phyloP scores from a whole-genome alignment of 2,797 vertebrate genomes.

The Coregonus sp. region DNA sequence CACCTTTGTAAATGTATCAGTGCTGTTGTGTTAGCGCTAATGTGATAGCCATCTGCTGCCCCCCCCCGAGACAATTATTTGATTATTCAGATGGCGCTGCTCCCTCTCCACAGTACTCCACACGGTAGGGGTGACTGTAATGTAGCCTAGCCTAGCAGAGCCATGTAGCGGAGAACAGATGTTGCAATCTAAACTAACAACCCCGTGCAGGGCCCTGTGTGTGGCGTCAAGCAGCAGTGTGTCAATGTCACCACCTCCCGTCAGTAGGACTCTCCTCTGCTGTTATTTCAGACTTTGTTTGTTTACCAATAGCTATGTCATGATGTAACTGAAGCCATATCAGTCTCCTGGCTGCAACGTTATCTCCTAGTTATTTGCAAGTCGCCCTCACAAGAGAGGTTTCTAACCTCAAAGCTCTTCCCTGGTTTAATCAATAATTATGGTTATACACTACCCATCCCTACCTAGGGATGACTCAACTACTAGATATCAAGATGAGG shows the following conservation, averaged over 20 bases:
- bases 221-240: slow-evolving; percentile 32
- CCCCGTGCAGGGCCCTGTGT: slow-evolving; percentile 40
- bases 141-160: slow-evolving; percentile 13
- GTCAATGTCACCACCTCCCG: neutral
- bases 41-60: slow-evolving; percentile 64
- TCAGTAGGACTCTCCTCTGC: neutral
- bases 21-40: slow-evolving; percentile 61
- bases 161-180: slow-evolving; percentile 65
- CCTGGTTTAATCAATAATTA: neutral
- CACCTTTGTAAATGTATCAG: slow-evolving; percentile 52
- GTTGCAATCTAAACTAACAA: slow-evolving; percentile 57
- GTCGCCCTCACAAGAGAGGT: neutral
- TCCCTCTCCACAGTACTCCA: slow-evolving; percentile 6
- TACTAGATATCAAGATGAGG: neutral
- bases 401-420: neutral
- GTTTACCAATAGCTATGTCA: slow-evolving; percentile 29
- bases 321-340: slow-evolving; percentile 18
- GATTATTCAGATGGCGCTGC: slow-evolving; percentile 60
- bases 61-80: slow-evolving; percentile 63
- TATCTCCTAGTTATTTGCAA: neutral
- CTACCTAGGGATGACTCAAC: neutral
- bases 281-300: slow-evolving; percentile 31
- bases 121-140: slow-evolving; percentile 42
- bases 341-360: slow-evolving; percentile 14
- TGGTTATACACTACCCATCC: neutral